These are phyloP conservation scores for Agonopterix alstromeriana DNA, from an alignment of 2,888 invertebrate species.

Conservation along the genomic window DNA sequence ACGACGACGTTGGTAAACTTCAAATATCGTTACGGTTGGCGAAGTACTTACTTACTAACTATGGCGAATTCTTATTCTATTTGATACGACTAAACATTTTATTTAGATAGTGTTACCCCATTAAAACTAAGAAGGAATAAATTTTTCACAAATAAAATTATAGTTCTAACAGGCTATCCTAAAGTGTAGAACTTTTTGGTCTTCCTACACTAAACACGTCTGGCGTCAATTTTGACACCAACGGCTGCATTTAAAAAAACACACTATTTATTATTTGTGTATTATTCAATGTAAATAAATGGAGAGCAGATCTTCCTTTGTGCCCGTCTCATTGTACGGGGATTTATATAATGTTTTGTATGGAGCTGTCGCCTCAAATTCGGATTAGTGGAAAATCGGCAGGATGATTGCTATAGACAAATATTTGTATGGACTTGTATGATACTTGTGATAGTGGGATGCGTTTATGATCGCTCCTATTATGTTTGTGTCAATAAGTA, in stretches of 20 bases:
- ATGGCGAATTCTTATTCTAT: no score
- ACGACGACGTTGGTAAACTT: no score
- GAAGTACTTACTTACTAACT: no score
- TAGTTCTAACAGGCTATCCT: no score
- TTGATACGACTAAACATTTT: no score
- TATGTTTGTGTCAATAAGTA: conserved; percentile 27
- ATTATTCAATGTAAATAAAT: conserved; percentile 69
- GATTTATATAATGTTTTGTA: conserved; percentile 48
- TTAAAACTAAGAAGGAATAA: no score
- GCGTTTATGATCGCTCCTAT: conserved; percentile 40
- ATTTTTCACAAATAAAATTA: no score
- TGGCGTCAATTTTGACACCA: conserved; percentile 66
- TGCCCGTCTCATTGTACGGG: conserved; percentile 45
- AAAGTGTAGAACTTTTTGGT: not conserved
- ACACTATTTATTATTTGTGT: conserved; percentile 66
- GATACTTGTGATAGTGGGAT: conserved; percentile 24
- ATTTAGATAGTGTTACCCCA: no score
- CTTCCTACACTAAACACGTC: conserved; percentile 13
- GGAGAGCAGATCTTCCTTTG: conserved; percentile 50
- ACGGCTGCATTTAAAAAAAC: conserved; percentile 50
- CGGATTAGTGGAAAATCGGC: conserved; percentile 55
- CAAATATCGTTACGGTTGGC: no score
- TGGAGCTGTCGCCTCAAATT: conserved; percentile 37
- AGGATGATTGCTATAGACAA: conserved; percentile 51
- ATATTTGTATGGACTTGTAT: conserved; percentile 59